A percentile compares a stretch with the other conserved stretches of the same genome.
phyloP scores from a whole-genome alignment of 2,888 invertebrate genomes.

The Hirtodrosophila cameraria region DNA sequence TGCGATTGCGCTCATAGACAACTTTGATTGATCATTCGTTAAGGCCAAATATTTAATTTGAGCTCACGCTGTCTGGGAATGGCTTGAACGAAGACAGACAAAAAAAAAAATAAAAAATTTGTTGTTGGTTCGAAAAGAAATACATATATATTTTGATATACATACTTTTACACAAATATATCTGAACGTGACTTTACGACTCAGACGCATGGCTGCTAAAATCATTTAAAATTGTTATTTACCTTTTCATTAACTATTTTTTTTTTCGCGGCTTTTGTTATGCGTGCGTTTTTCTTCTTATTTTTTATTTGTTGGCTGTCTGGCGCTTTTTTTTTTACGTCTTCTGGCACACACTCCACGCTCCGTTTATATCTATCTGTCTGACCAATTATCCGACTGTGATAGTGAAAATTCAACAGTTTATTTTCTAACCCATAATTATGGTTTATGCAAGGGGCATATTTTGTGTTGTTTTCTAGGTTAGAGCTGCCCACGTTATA shows the following conservation, averaged over 20 bases:
- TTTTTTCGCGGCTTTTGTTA: conserved; percentile 58
- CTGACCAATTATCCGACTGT: conserved; percentile 5
- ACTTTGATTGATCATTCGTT: conserved; percentile 75
- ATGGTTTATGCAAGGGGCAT: neutral
- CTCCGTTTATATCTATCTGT: no score
- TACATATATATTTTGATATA: neutral
- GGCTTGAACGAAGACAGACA: conserved; percentile 27
- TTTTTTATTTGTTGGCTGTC: conserved; percentile 23
- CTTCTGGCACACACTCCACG: conserved; percentile 6
- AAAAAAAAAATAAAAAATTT: conserved; percentile 29
- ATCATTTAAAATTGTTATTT: conserved; percentile 62
- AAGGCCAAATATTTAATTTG: conserved; percentile 65
- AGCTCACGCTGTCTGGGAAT: conserved; percentile 62
- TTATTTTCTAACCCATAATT: conserved; percentile 19
- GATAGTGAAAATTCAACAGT: conserved; percentile 14
- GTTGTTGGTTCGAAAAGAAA: conserved; percentile 40
- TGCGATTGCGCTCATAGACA: conserved; percentile 41
- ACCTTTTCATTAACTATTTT: conserved; percentile 75
- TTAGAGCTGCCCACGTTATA: no score
- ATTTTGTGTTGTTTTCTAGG: no score
- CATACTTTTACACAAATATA: conserved; percentile 4
- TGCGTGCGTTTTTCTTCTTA: conserved; percentile 13
- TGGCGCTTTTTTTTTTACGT: conserved; percentile 14
- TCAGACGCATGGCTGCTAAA: conserved; percentile 56
- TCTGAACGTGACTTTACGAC: conserved; percentile 40